Evolutionary conservation across 2,797 vertebrate species (phyloP), one percentile per base, ranked within the genome.

Genomic region (Babyrousa celebensis): DNA sequence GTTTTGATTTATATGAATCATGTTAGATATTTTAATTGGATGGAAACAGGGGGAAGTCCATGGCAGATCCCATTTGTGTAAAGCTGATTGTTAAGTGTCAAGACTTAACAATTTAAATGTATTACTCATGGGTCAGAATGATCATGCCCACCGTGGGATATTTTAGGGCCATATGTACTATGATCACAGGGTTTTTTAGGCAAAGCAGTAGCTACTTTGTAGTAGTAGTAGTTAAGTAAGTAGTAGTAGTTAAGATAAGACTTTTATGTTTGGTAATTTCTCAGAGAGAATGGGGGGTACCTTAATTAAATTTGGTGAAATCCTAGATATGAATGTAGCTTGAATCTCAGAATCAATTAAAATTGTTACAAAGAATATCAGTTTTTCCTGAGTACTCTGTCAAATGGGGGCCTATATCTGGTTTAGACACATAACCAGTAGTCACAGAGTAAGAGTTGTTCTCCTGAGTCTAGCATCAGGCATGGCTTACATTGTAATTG

Each of bases 261-360:
- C 12, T 16, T 32, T 71, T 75, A 27, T 68, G 60, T 83, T 65
- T 43, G 14, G 5, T 65, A 80, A 71, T n/a, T 48, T 6, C 21
- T 8, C 27, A 3, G 60, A 56, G 7, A 78, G 3, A 60, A 87
- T 1, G 18, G 21, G 10, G 12, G 1, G 1, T 82, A 17, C 0
- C 8, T 32, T 68, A 60, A 68, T 9, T 52, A 90, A 96, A 86
- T 48, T 87, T 93, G 32, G 70, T 72, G 17, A 16, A 60, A 83
- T 43, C 7, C 12, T 21, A 43, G 5, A 9, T 54, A 54, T 52
- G 43, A 58, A 9, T 78, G 2, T 56, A 78, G 77, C 40, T 18
- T 93, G 56, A 93, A 8, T 5, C 4, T n/a, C 14, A 21, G 20
- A 67, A 85, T 83, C 43, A 77, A 27, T 48, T 89, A 89, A 72